A percentile compares a stretch with the other conserved stretches of the same genome.
Conservation (phyloP, 2,888 invertebrate genomes). For the Catocala nupta region DNA sequence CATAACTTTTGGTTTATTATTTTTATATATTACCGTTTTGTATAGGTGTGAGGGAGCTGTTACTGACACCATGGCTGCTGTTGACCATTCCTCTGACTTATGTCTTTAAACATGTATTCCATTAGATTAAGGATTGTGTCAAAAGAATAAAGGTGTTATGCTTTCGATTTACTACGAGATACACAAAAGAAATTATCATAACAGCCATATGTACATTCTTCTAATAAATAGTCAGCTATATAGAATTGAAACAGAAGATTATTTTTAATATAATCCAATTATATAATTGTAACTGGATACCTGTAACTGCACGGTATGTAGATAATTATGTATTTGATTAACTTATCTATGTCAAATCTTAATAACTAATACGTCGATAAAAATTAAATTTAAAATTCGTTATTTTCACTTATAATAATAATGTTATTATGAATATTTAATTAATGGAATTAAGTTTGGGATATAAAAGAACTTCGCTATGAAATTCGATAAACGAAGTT, state of each 20-base stretch:
- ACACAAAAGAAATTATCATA: too few relatives aligned
- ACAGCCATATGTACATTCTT: too few relatives aligned
- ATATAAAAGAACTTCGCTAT: constrained; percentile 9
- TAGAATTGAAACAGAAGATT: not conserved
- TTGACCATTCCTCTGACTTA: not conserved
- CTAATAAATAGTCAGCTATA: too few relatives aligned
- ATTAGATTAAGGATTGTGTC: too few relatives aligned
- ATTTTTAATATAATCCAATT: constrained; percentile 9
- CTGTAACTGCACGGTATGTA: constrained; percentile 29
- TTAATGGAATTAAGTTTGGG: constrained; percentile 20
- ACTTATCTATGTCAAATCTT: constrained; percentile 44
- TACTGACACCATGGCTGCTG: constrained; percentile 21
- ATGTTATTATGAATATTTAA: constrained; percentile 29
- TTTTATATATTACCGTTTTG: constrained; percentile 29
- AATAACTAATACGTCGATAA: constrained; percentile 57
- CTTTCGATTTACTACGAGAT: too few relatives aligned
- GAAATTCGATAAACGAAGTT: constrained; percentile 5
- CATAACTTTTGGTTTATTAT: constrained; percentile 31
- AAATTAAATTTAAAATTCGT: constrained; percentile 72
- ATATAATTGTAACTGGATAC: constrained; percentile 10
- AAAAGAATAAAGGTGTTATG: too few relatives aligned
- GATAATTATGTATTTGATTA: constrained; percentile 26
- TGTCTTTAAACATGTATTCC: constrained; percentile 7
- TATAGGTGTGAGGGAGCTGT: constrained; percentile 13
- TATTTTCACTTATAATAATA: constrained; percentile 62